Evolutionary conservation across 2,797 vertebrate genomes (phyloP), one percentile per base, ranked within the genome.

Genomic region (Xyrichtys novacula): DNA sequence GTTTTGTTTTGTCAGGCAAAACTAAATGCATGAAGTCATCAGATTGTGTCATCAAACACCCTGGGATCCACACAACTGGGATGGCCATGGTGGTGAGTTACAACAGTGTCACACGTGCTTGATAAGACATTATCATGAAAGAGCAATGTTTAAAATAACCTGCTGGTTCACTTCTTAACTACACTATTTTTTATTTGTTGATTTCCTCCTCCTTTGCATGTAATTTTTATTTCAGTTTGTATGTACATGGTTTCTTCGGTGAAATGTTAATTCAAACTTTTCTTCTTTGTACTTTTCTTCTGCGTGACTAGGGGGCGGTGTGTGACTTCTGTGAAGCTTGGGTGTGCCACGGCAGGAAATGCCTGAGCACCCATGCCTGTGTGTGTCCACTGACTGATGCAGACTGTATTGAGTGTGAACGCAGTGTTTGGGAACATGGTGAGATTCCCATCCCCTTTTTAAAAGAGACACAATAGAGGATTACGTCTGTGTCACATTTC

Each of bases 21-120:
- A 98, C 97, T 2, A 99, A 99, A 81, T 99, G 98, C 78, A 99
- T 99, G 97, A 99, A 99, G 85, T 95, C 97, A n/a, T 99, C 98
- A 34, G 98, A 99, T 65, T 99, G 98, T 84, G 97, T 99, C 49
- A 94, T 99, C 80, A 98, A 95, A 82, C 98, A 99, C 68, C 96
- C 98, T 22, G 96, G 96, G 15, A 85, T 99, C 26, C 96, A 99
- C 84, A 98, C 92, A 77, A 99, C 98, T 46, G 98, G 98, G 47
- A 95, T 99, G 81, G 96, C 96, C 46, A 99, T 99, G 98, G 97
- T 99, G 98, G 98, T 99, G 94, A 91, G 95, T 79, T 65, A 14
- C 22, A 55, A 47, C 8, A 14, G 11, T 23, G 16, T 52, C 23
- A n/a, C n/a, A n/a, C n/a, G n/a, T n/a, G n/a, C n/a, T n/a, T 64